Percentiles rank a stretch among this genome's conserved stretches.
Evolutionary conservation across 2,888 invertebrate species (phyloP).

Genomic region (Phortica okadai): DNA sequence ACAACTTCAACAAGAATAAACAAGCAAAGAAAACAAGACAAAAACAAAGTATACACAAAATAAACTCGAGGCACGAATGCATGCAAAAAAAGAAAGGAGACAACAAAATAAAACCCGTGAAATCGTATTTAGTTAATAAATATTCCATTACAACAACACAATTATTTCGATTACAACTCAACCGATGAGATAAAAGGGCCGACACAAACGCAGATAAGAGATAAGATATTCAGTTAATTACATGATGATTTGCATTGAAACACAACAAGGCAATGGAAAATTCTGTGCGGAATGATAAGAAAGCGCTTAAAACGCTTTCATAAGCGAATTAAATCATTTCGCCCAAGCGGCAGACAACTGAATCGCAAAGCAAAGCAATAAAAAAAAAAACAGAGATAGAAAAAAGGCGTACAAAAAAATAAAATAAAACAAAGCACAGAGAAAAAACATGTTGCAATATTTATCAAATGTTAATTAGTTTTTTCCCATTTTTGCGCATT

Average conservation of each 20-base stretch:
- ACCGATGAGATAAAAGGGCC: slow-evolving; percentile 59
- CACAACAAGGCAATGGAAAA: slow-evolving; percentile 24
- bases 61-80: neutral
- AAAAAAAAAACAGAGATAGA: neutral
- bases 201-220: slow-evolving; percentile 29
- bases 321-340: slow-evolving; percentile 9
- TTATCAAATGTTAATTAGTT: slow-evolving; percentile 23
- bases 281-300: slow-evolving; percentile 6
- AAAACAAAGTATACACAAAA: neutral
- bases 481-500: neutral
- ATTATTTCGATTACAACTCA: neutral
- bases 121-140: slow-evolving; percentile 56
- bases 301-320: neutral
- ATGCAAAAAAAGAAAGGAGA: neutral
- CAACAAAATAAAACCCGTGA: slow-evolving; percentile 53
- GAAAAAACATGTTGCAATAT: neutral
- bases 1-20: slow-evolving; percentile 12
- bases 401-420: neutral
- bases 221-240: slow-evolving; percentile 60
- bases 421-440: neutral
- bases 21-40: slow-evolving; percentile 39
- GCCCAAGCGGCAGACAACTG: neutral
- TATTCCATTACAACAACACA: slow-evolving; percentile 42
- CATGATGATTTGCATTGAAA: slow-evolving; percentile 45
- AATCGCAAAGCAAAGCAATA: neutral